Evolutionary conservation across 2,797 vertebrate species (phyloP).

Genomic region (Saguinus oedipus): DNA sequence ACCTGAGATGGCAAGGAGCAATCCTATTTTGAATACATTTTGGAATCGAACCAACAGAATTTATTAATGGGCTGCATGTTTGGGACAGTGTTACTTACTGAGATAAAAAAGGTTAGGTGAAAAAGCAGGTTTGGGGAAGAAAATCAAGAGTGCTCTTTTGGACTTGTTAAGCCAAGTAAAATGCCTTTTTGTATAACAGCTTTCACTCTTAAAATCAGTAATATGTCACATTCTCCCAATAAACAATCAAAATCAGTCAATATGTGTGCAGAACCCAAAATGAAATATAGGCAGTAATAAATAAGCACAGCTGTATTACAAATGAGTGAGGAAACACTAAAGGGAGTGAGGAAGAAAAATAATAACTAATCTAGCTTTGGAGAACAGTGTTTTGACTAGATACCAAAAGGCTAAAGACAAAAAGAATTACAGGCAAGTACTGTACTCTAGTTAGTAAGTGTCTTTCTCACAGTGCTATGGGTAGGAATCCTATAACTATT

Average conservation of each 20-base stretch:
- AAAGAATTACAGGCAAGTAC: background rate
- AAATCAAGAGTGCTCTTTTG: background rate
- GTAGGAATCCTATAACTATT: background rate
- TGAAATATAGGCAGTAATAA: background rate
- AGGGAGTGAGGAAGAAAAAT: background rate
- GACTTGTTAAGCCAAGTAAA: background rate
- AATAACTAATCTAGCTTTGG: background rate
- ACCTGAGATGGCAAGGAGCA: background rate
- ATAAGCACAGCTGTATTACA: background rate
- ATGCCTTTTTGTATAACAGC: background rate
- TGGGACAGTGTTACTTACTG: background rate
- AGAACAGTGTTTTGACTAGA: conserved; percentile 4
- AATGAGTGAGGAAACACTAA: background rate
- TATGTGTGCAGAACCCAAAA: conserved; percentile 14
- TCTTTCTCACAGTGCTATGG: background rate
- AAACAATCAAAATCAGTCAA: conserved; percentile 34
- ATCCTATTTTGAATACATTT: background rate
- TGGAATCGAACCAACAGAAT: background rate
- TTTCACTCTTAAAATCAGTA: conserved; percentile 21
- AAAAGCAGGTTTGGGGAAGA: background rate
- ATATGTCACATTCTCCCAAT: background rate
- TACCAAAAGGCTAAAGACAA: background rate
- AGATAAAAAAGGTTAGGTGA: background rate
- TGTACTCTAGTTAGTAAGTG: background rate
- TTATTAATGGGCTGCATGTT: background rate